Base-by-base conservation (phyloP, 2,797 vertebrate species). In the Aotus griseimembra region DNA sequence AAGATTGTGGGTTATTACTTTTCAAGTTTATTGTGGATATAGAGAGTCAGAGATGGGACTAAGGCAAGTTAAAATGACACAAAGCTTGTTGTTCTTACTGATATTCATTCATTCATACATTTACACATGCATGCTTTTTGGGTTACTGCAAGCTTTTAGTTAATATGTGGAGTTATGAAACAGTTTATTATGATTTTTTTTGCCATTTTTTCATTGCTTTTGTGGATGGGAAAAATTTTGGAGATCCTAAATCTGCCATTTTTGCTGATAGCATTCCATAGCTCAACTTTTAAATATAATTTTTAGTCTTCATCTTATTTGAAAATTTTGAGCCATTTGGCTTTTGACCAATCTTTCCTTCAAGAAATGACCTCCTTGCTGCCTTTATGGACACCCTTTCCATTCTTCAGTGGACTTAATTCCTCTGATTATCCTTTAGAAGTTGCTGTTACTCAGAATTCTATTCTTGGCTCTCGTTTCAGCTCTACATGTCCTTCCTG, bases 401-500 rank as follows among this genome's bases (percentile, higher is more conserved):
- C 39, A 28, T 80, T 93, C 17, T 44, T 70, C 36, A 80, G 12
- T 30, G 20, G 36, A 24, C n/a, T 86, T 4, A 80, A 4, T 72
- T 93, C n/a, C 50, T 48, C 79, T 84, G 57, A 61, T 93, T 91
- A 79, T 73, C 58, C 28, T 91, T 90, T 91, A 73, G 61, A 88
- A 88, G 22, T 33, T 81, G 39, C 58, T 92, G 7, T 81, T 89
- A 41, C 14, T 75, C 28, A 85, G 39, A 76, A 26, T 64, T 92
- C 55, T 89, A 5, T 96, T 41, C 24, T 58, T 57, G 24, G 12
- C 20, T 92, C 9, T 26, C 46, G 36, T 64, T 82, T 92, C 81
- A 28, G 76, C 82, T 86, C 64, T 50, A 58, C 14, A 46, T 36
- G 11, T 76, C 15, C 24, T 82, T 96, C 36, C 50, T 89, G 15